A percentile compares a stretch with the other conserved stretches of the same genome.
Conservation (phyloP, 2,797 vertebrate genomes). For the Amblyopsis hoosieri region DNA sequence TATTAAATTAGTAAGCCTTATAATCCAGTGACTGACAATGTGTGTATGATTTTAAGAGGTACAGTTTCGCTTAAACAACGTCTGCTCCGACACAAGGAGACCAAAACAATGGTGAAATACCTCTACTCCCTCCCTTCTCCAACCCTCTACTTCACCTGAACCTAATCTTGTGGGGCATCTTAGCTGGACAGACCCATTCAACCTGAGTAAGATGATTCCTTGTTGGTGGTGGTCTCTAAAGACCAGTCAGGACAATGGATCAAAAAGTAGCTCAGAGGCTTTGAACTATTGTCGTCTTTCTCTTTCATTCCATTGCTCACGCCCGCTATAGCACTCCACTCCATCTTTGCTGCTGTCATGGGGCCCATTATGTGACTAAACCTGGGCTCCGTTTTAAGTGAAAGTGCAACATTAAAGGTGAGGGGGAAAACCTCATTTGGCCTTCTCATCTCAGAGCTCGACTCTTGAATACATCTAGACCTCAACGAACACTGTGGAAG, state of each 20-base stretch:
- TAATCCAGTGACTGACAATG: neutral
- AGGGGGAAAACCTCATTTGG: constrained; percentile 36
- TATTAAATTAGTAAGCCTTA: neutral
- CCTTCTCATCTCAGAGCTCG: constrained; percentile 40
- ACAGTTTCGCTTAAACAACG: constrained; percentile 12
- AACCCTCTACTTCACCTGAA: constrained; percentile 58
- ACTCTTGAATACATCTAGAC: constrained; percentile 40
- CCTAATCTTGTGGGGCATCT: constrained; percentile 68
- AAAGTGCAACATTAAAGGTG: constrained; percentile 53
- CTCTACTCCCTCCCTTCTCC: constrained; percentile 23
- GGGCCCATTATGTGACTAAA: constrained; percentile 14
- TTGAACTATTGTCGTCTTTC: constrained; percentile 76
- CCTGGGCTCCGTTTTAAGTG: constrained; percentile 31
- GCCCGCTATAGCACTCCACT: constrained; percentile 45
- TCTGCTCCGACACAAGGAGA: constrained; percentile 20
- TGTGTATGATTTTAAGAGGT: constrained; percentile 24
- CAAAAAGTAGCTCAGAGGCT: constrained; percentile 73
- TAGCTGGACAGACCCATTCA: constrained; percentile 63
- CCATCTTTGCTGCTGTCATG: constrained; percentile 46
- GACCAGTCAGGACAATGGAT: constrained; percentile 75
- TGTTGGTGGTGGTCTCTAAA: constrained; percentile 74
- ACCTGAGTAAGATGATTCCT: constrained; percentile 76
- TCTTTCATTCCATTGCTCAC: constrained; percentile 55
- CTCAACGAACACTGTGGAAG: constrained; percentile 18
- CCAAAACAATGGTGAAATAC: constrained; percentile 39